A percentile compares a stretch with the other conserved stretches of the same genome.
Evolutionary conservation across 2,113 vertebrate species (phyloP).

Genomic region (Chrysemys picta): DNA sequence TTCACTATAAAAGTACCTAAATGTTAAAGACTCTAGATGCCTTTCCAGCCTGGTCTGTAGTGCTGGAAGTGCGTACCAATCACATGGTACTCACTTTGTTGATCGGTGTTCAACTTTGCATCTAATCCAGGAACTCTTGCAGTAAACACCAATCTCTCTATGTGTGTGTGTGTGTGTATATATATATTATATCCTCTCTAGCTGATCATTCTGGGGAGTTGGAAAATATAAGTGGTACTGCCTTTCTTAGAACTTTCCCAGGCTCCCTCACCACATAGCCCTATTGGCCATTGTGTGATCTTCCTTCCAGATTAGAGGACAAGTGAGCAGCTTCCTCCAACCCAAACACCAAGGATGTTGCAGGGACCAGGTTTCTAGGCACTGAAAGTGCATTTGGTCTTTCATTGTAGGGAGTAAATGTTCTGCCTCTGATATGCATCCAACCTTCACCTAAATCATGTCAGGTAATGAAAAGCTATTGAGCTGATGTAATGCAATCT

Average conservation of each 20-base stretch:
- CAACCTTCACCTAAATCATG: background rate
- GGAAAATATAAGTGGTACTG: background rate
- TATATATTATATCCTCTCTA: background rate
- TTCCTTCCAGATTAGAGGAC: background rate
- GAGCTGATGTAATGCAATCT: background rate
- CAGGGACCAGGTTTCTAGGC: background rate
- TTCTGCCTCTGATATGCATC: background rate
- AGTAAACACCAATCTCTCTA: too few relatives aligned
- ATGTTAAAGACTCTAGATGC: background rate
- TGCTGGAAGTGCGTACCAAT: background rate
- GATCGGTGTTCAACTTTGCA: background rate
- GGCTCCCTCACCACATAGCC: background rate
- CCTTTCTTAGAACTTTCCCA: background rate
- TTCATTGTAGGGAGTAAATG: background rate
- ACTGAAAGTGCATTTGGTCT: background rate
- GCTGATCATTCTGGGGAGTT: background rate
- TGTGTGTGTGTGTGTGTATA: too few relatives aligned
- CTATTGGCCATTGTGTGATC: background rate
- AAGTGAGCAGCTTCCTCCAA: background rate
- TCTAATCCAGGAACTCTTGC: background rate
- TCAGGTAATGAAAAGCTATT: background rate
- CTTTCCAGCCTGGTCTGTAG: background rate
- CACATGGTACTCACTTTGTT: background rate
- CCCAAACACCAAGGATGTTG: background rate
- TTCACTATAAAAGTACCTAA: background rate